Conservation (phyloP, 1,140 invertebrate genomes). For the Musca domestica region DNA sequence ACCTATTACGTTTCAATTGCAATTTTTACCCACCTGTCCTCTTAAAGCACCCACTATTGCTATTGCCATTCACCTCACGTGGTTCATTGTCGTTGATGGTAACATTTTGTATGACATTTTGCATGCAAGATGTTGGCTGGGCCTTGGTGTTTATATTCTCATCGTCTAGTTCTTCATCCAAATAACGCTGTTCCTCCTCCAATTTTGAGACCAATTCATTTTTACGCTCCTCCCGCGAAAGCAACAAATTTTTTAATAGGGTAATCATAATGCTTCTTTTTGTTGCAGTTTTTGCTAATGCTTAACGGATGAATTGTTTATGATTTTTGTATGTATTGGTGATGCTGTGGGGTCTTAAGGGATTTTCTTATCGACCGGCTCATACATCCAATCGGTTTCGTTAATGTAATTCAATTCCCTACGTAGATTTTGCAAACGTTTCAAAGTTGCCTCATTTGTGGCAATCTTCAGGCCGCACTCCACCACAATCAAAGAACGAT, state of each 20-base stretch:
- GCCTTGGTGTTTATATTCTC: constrained; percentile 29
- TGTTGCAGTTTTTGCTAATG: background rate
- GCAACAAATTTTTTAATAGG: constrained; percentile 26
- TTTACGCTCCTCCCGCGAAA: constrained; percentile 17
- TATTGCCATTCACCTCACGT: background rate
- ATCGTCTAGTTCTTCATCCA: constrained; percentile 45
- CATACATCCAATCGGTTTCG: constrained; percentile 69
- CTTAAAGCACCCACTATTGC: constrained; percentile 19
- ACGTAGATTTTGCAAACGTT: constrained; percentile 62
- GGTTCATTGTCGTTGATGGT: background rate
- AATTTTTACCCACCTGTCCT: constrained; percentile 20
- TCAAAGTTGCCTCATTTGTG: constrained; percentile 58
- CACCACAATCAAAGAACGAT: constrained; percentile 28
- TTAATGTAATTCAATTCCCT: constrained; percentile 68
- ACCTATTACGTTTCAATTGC: background rate
- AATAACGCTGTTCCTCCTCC: constrained; percentile 48
- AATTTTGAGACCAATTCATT: constrained; percentile 36
- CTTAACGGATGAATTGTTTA: background rate
- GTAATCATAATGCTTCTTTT: constrained; percentile 21
- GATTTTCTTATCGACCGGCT: constrained; percentile 51
- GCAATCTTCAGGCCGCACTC: constrained; percentile 32
- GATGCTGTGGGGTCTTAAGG: constrained; percentile 16
- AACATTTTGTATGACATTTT: constrained; percentile 7
- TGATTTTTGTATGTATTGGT: background rate
- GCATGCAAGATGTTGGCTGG: constrained; percentile 6